phyloP scores from a whole-genome alignment of 2,113 vertebrate species.

The Otis tarda region DNA sequence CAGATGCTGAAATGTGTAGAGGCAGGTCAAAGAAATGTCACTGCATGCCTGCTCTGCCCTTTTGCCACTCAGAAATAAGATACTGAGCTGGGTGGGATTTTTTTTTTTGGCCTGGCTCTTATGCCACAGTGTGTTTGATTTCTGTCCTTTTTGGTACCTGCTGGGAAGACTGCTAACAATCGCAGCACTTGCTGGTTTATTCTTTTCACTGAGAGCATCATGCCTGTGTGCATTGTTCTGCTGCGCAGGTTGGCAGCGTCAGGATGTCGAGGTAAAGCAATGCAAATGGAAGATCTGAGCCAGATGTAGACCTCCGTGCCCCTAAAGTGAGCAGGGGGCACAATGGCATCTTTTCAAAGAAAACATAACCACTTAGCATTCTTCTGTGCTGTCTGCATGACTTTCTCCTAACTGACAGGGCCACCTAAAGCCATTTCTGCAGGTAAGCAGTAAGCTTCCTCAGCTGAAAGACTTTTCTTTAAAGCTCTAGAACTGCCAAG shows the following conservation, averaged over 20 bases:
- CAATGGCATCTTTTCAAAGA: neutral
- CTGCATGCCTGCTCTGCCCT: neutral
- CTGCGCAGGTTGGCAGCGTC: neutral
- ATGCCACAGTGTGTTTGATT: neutral
- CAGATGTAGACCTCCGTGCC: accelerated
- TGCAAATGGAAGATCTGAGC: neutral
- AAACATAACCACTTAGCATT: neutral
- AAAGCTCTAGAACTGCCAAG: neutral
- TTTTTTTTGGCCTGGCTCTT: neutral
- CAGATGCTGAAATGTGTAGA: neutral
- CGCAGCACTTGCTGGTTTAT: neutral
- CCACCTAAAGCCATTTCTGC: neutral
- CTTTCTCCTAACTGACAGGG: neutral
- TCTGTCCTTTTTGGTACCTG: neutral
- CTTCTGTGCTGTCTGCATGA: neutral
- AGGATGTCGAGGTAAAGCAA: neutral
- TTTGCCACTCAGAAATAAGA: neutral
- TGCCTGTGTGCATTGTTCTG: neutral
- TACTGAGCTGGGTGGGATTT: neutral
- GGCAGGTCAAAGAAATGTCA: neutral
- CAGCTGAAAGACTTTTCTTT: neutral
- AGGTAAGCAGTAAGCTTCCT: neutral
- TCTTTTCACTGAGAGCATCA: accelerated
- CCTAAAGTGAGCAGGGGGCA: neutral
- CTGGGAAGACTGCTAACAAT: neutral